A percentile compares a stretch with the other conserved stretches of the same genome.
phyloP scores from a whole-genome alignment of 1,140 invertebrate genomes.

The Colletes gigas region DNA sequence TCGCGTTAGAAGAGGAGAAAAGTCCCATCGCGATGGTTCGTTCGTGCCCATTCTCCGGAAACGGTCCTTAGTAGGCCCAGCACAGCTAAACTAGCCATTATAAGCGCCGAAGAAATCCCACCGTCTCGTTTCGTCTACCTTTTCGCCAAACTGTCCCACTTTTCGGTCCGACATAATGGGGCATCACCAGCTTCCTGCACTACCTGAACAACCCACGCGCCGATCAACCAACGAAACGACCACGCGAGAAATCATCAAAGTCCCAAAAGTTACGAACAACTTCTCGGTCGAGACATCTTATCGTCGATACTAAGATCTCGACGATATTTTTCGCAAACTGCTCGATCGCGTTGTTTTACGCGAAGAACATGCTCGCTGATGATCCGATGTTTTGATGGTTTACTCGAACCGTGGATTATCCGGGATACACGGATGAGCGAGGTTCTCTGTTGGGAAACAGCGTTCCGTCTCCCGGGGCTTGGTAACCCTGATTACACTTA shows the following conservation, averaged over 20 bases:
- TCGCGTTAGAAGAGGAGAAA: slow-evolving; percentile 58
- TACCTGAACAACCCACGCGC: slow-evolving; percentile 38
- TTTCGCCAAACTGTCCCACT: slow-evolving; percentile 39
- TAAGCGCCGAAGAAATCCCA: slow-evolving; percentile 36
- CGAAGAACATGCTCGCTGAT: slow-evolving; percentile 54
- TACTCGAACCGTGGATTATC: slow-evolving; percentile 47
- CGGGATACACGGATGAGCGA: slow-evolving; percentile 11
- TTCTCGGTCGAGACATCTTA: not conserved
- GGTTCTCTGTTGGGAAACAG: not conserved
- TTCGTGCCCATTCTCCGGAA: slow-evolving; percentile 70
- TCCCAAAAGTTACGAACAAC: slow-evolving; percentile 2
- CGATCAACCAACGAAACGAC: not conserved
- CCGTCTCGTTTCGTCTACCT: slow-evolving; percentile 19
- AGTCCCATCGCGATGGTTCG: slow-evolving; percentile 57
- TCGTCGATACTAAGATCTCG: not conserved
- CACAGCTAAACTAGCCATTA: slow-evolving; percentile 60
- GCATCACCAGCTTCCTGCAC: slow-evolving; percentile 33
- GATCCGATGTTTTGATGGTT: slow-evolving; percentile 64
- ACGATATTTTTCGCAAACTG: not conserved
- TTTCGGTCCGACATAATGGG: slow-evolving; percentile 41
- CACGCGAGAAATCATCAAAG: slow-evolving; percentile 4
- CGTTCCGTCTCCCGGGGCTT: not conserved
- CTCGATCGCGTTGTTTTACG: not conserved
- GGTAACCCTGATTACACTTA: slow-evolving; percentile 60
- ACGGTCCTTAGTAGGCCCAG: slow-evolving; percentile 58